Evolutionary conservation across 2,888 invertebrate species (phyloP).

Genomic region (Nasonovia ribisnigri): DNA sequence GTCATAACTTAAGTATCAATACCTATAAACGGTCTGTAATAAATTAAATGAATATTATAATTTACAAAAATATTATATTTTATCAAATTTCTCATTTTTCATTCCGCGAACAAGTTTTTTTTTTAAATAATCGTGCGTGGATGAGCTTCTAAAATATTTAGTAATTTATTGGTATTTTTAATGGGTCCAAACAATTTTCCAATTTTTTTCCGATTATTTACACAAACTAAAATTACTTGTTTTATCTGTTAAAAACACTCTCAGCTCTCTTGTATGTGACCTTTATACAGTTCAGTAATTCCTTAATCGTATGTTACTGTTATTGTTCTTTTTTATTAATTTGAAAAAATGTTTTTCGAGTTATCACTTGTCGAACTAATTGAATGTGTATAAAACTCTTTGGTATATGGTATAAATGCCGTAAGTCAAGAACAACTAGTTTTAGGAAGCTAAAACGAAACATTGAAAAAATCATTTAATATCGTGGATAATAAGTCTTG

Average conservation of each 20-base stretch:
- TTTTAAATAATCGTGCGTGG: background rate
- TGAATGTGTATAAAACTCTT: background rate
- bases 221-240: background rate
- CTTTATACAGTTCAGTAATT: background rate
- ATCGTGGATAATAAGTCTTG: too few species aligned
- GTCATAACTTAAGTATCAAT: background rate
- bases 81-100: background rate
- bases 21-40: background rate
- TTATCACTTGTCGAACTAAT: background rate
- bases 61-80: background rate
- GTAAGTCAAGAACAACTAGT: too few species aligned
- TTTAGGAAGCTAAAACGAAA: too few species aligned
- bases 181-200: background rate
- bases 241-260: constrained; percentile 1
- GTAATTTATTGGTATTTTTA: background rate
- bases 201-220: background rate
- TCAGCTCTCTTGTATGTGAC: background rate
- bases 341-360: background rate
- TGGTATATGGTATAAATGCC: too few species aligned
- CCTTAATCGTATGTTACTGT: background rate
- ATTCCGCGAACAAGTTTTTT: background rate
- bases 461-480: too few species aligned
- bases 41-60: background rate
- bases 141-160: background rate
- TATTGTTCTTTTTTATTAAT: background rate